Evolutionary conservation across 1,140 invertebrate genomes (phyloP).

Genomic region (Formica selysi): DNA sequence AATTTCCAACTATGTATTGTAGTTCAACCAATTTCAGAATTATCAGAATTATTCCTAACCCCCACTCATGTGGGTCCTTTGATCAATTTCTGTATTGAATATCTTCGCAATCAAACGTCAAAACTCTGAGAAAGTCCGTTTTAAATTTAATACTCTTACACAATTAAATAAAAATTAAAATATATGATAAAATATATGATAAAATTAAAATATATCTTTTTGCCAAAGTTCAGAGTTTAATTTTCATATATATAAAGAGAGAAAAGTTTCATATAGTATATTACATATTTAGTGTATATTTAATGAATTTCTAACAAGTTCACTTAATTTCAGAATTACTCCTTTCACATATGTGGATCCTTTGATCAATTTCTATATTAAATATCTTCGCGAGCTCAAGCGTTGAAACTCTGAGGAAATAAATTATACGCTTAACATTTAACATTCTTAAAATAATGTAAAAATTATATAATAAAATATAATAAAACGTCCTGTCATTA

Average conservation of each 20-base stretch:
- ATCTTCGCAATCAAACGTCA: background rate
- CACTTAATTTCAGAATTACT: background rate
- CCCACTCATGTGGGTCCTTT: background rate
- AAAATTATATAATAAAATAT: background rate
- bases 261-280: background rate
- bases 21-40: background rate
- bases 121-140: background rate
- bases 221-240: too few species aligned
- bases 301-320: background rate
- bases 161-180: background rate
- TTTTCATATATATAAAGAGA: too few species aligned
- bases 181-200: background rate
- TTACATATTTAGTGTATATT: background rate
- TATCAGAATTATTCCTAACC: background rate
- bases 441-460: constrained; percentile 1
- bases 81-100: background rate
- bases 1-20: background rate
- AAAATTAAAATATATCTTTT: background rate
- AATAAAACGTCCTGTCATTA: background rate
- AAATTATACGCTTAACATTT: background rate
- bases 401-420: background rate
- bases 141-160: background rate
- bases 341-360: background rate
- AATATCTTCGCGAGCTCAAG: background rate
- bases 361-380: background rate